Conservation (phyloP, 2,113 vertebrate species). For the Pelobates fuscus region DNA sequence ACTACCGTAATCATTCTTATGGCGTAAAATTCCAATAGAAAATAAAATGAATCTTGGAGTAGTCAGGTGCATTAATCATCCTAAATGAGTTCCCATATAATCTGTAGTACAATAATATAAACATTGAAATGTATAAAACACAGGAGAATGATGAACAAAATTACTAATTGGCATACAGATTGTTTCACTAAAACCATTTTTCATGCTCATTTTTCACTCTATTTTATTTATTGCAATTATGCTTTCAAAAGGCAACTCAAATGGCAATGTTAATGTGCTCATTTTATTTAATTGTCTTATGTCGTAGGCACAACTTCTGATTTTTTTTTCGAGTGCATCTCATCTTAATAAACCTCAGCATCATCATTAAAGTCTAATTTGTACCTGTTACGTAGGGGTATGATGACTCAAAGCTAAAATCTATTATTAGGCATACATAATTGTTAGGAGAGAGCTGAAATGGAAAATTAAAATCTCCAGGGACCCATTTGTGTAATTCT, state of each 20-base stretch:
- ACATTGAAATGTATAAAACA: slow-evolving; percentile 4
- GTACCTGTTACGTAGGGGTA: slow-evolving; percentile 1
- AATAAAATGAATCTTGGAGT: too few species aligned
- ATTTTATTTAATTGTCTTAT: slow-evolving; percentile 6
- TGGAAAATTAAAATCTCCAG: background rate
- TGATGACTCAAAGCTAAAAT: slow-evolving; percentile 3
- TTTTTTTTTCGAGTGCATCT: slow-evolving; percentile 15
- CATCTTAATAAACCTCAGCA: slow-evolving; percentile 17
- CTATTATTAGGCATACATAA: background rate
- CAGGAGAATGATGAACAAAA: background rate
- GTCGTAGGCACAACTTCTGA: slow-evolving; percentile 15
- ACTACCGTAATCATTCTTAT: too few species aligned
- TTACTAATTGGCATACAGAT: background rate
- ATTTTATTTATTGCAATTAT: background rate
- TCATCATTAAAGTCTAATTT: slow-evolving; percentile 19
- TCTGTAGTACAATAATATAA: background rate
- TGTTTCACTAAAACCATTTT: background rate
- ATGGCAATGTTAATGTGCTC: background rate
- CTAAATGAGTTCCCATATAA: background rate
- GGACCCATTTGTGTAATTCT: slow-evolving; percentile 3
- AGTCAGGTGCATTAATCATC: background rate
- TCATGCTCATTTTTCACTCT: slow-evolving; percentile 3
- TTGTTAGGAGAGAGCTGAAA: background rate
- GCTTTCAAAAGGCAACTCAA: slow-evolving; percentile 1
- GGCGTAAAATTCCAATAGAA: too few species aligned